Base-by-base conservation (phyloP, 64 coral and sea anemone genomes). In the Acropora tenuis region DNA sequence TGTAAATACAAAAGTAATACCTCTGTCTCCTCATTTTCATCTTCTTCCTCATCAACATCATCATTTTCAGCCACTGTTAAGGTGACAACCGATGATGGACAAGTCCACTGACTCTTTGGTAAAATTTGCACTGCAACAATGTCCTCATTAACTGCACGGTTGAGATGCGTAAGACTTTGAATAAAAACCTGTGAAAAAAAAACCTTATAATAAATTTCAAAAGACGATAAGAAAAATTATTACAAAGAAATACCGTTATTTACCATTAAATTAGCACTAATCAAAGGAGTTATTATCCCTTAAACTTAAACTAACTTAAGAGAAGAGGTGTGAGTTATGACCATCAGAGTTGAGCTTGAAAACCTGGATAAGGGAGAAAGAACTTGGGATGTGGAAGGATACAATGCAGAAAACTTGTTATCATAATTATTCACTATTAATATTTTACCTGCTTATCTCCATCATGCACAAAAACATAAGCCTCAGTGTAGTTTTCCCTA, bases 401-500 rank as follows among this genome's bases (percentile, higher is more conserved):
- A 30, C 30, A 30, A 30, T 30, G 52, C 10, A 10, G 10, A 2
- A 55, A 55, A 55, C 52, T 8, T 55, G 52, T 55, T 8, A 4
- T 55, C 30, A 30, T 63, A 63, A 13, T 55, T 7, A 55, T 55
- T 7, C 10, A 10, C 0, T 7, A 55, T 55, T 1, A 8, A 55
- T 10, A 55, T 0, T 55, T 1, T 47, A 98, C 90, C 91, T 95
- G 90, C 48, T 96, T 77, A 76, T 96, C 91, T 66, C 84, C 76
- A 80, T 99, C 94, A 83, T 82, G 82, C 18, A 96, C 73, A 76
- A 84, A 93, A 13, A 99, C 94, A 86, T 88, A 79, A 78, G 97
- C 97, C 41, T 99, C 97, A 49, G 95, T 90, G 77, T 96, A 93
- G 79, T 99, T 99, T 84, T 99, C 97, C 88, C 97, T 99, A 48